Conservation (phyloP, 2,888 invertebrate species). For the Drosophila silvestris region DNA sequence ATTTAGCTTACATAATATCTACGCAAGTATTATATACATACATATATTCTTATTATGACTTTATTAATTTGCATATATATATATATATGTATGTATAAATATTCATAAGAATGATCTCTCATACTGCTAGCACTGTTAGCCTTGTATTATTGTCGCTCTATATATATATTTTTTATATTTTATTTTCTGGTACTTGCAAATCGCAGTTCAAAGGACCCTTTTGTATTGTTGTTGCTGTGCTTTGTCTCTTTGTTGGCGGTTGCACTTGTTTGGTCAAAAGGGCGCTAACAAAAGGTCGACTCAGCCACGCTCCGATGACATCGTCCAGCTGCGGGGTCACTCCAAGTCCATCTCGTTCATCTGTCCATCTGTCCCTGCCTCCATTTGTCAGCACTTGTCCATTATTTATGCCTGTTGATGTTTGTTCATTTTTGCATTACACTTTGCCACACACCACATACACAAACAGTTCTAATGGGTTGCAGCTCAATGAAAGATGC, state of each 20-base stretch:
- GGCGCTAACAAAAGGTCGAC: slow-evolving; percentile 66
- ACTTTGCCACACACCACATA: slow-evolving; percentile 34
- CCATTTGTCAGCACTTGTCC: slow-evolving; percentile 27
- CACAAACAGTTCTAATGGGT: neutral
- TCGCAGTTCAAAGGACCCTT: slow-evolving; percentile 66
- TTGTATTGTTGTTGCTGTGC: slow-evolving; percentile 50
- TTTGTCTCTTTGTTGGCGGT: slow-evolving; percentile 64
- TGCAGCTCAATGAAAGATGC: neutral
- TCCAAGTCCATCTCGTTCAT: slow-evolving; percentile 8
- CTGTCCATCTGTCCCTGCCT: neutral
- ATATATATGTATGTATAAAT: neutral
- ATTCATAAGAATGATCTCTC: neutral
- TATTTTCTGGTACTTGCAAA: slow-evolving; percentile 39
- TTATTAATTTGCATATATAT: neutral
- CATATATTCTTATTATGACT: neutral
- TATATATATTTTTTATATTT: neutral
- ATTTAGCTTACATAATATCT: no score
- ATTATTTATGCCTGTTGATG: slow-evolving; percentile 69
- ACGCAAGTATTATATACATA: neutral
- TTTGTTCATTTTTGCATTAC: slow-evolving; percentile 65
- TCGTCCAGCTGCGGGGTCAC: slow-evolving; percentile 18
- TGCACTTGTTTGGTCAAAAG: slow-evolving; percentile 76
- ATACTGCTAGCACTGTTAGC: neutral
- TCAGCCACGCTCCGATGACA: slow-evolving; percentile 32
- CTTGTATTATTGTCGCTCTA: neutral